phyloP scores from a whole-genome alignment of 30 jellyfish, hydroid and myxozoan genomes.

The Aurelia coerulea region DNA sequence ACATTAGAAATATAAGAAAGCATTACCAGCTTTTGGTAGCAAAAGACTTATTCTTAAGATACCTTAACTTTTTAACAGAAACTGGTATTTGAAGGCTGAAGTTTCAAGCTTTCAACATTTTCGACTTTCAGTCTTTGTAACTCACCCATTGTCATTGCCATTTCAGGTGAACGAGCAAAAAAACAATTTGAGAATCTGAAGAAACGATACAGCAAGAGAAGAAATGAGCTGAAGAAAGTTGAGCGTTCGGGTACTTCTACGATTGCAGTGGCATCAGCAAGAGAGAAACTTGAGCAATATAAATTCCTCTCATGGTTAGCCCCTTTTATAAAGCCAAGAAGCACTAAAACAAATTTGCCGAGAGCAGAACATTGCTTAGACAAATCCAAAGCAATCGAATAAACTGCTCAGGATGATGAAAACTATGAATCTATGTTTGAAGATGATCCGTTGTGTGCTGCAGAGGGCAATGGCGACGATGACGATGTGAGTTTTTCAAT shows the following conservation, averaged over 20 bases:
- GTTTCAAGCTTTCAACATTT: neutral
- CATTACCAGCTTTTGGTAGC: neutral
- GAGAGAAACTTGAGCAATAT: conserved; percentile 19
- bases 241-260: conserved; percentile 40
- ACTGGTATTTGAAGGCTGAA: neutral
- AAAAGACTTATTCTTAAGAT: neutral
- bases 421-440: neutral
- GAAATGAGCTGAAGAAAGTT: conserved; percentile 23
- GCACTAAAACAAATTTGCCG: conserved; percentile 16
- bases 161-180: conserved; percentile 48
- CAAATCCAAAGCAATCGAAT: neutral
- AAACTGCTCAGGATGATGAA: neutral
- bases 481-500: neutral
- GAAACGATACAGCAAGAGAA: conserved; percentile 37
- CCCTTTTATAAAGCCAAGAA: conserved; percentile 39
- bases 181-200: conserved; percentile 44
- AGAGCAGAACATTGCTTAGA: neutral
- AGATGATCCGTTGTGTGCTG: neutral
- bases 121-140: neutral
- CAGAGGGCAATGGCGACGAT: neutral
- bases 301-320: conserved; percentile 51
- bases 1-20: too few relatives aligned
- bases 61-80: neutral
- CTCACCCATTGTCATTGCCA: neutral
- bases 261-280: conserved; percentile 7